These are phyloP conservation scores for Acleris laterana DNA, from an alignment of 2,888 invertebrate species.

Conservation along the genomic window DNA sequence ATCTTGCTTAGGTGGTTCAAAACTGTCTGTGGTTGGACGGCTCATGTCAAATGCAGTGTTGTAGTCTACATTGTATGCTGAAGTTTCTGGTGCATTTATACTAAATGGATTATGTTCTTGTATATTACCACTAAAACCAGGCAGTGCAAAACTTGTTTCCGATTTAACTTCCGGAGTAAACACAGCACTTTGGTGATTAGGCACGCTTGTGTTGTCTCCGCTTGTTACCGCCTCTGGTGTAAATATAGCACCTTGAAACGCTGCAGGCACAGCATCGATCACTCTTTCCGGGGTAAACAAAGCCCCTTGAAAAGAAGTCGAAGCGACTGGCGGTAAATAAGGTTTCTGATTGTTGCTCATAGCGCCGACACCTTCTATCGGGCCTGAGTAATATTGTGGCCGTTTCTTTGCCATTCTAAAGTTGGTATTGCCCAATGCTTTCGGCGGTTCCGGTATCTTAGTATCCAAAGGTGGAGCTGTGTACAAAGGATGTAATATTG, in stretches of 20 bases:
- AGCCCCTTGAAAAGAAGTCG: slow-evolving; percentile 58
- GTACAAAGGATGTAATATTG: background rate
- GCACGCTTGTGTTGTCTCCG: slow-evolving; percentile 1
- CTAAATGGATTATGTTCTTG: slow-evolving; percentile 41
- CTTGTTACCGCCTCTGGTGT: slow-evolving; percentile 2
- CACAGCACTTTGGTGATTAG: slow-evolving; percentile 22
- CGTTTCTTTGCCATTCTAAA: slow-evolving; percentile 74
- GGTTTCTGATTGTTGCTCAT: slow-evolving; percentile 73
- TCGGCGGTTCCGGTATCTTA: slow-evolving; percentile 68
- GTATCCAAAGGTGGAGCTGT: background rate
- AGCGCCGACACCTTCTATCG: slow-evolving; percentile 72
- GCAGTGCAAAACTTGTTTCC: slow-evolving; percentile 35
- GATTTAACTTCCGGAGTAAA: background rate
- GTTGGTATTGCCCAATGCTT: slow-evolving; percentile 57
- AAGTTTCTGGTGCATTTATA: slow-evolving; percentile 43
- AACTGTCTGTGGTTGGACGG: slow-evolving; percentile 58
- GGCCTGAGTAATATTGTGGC: slow-evolving; percentile 79
- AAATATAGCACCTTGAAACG: slow-evolving; percentile 9
- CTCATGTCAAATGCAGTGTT: slow-evolving; percentile 72
- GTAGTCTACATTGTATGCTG: slow-evolving; percentile 44
- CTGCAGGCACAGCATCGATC: slow-evolving; percentile 28
- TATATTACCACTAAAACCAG: slow-evolving; percentile 49
- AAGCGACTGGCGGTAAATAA: slow-evolving; percentile 53
- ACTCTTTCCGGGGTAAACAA: slow-evolving; percentile 59
- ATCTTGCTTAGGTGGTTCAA: slow-evolving; percentile 58